Evolutionary conservation across 2,797 vertebrate genomes (phyloP).

Genomic region (Diplodus puntazzo): DNA sequence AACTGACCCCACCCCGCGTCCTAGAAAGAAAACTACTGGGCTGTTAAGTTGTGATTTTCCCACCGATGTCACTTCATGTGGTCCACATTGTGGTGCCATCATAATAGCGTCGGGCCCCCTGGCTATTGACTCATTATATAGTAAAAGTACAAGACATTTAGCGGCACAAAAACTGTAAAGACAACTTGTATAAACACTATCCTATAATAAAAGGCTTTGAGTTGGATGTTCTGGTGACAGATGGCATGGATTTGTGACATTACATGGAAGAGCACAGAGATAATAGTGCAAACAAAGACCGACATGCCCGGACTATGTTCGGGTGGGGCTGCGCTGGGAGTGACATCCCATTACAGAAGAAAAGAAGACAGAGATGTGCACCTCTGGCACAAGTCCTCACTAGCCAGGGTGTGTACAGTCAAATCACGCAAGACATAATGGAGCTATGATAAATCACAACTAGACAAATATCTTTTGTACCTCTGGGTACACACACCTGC

Average conservation of each 20-base stretch:
- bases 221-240: constrained; percentile 49
- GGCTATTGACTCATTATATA: constrained; percentile 46
- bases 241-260: constrained; percentile 50
- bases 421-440: constrained; percentile 52
- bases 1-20: constrained; percentile 55
- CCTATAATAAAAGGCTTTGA: constrained; percentile 35
- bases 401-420: constrained; percentile 59
- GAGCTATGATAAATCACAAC: constrained; percentile 41
- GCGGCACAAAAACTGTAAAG: constrained; percentile 21
- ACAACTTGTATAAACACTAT: constrained; percentile 37
- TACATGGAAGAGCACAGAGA: constrained; percentile 16
- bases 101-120: constrained; percentile 10
- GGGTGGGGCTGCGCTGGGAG: constrained; percentile 68
- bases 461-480: constrained; percentile 51
- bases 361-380: constrained; percentile 55
- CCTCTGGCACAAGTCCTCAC: constrained; percentile 44
- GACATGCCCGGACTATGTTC: constrained; percentile 60
- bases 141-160: constrained; percentile 6
- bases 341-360: constrained; percentile 35
- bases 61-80: constrained; percentile 43
- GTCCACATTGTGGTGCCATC: constrained; percentile 10
- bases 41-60: constrained; percentile 28
- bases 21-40: constrained; percentile 17
- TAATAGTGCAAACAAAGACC: constrained; percentile 23
- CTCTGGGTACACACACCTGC: constrained; percentile 72